Conservation (phyloP, 2,797 vertebrate genomes). For the Sus cebifrons region DNA sequence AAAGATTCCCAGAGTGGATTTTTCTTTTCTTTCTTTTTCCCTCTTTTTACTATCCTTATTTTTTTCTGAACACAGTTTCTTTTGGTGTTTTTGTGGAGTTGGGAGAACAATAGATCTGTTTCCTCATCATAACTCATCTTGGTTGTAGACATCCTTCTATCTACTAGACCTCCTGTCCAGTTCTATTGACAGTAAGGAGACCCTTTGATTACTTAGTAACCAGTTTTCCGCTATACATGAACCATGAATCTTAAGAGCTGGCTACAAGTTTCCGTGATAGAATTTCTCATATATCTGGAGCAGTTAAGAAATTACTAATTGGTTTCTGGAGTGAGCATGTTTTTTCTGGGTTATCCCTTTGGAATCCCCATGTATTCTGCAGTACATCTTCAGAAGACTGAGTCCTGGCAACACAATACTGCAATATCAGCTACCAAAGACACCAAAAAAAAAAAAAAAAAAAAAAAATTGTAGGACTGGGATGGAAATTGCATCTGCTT, state of each 20-base stretch:
- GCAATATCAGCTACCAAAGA: background rate
- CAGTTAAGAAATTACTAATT: background rate
- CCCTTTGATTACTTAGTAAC: background rate
- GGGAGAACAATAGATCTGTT: slow-evolving; percentile 17
- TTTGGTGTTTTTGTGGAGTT: slow-evolving; percentile 36
- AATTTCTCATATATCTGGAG: background rate
- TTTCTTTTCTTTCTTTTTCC: slow-evolving; percentile 46
- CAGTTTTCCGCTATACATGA: background rate
- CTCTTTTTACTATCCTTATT: background rate
- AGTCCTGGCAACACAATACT: background rate
- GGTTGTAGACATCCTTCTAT: background rate
- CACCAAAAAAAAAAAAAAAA: background rate
- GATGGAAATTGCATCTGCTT: background rate
- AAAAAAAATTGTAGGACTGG: background rate
- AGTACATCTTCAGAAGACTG: background rate
- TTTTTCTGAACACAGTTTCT: slow-evolving; percentile 28
- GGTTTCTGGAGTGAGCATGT: background rate
- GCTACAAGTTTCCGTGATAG: background rate
- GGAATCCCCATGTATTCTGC: background rate
- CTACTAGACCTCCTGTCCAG: background rate
- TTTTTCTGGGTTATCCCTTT: background rate
- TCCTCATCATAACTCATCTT: background rate
- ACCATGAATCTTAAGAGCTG: background rate
- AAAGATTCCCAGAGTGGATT: background rate
- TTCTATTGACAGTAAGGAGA: background rate